Percentiles rank a stretch among this genome's conserved stretches.
Conservation (phyloP, 1,140 invertebrate genomes). For the Dryas iulia region DNA sequence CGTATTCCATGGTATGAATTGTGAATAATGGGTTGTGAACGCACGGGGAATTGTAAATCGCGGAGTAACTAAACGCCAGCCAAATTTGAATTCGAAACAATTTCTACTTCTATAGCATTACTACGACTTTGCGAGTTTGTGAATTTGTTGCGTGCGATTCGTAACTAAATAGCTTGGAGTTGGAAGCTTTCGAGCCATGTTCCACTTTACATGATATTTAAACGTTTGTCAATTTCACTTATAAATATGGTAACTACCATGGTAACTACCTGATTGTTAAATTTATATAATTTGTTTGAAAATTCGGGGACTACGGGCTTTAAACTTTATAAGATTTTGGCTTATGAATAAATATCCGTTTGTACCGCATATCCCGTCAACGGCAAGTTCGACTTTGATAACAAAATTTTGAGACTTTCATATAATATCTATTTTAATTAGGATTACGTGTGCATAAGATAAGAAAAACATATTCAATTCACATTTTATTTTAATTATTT, state of each 20-base stretch:
- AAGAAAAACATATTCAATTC: too few species aligned
- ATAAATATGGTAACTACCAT: neutral
- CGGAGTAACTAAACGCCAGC: conserved; percentile 32
- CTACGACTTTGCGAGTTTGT: neutral
- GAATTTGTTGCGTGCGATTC: neutral
- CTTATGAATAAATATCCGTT: too few species aligned
- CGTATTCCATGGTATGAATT: conserved; percentile 49
- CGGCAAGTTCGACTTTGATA: too few species aligned
- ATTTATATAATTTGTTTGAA: too few species aligned
- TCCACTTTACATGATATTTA: neutral
- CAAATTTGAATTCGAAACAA: conserved; percentile 31
- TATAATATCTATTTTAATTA: too few species aligned
- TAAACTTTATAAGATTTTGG: too few species aligned
- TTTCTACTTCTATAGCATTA: conserved; percentile 2
- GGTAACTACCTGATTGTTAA: neutral
- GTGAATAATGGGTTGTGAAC: conserved; percentile 57
- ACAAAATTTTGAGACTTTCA: too few species aligned
- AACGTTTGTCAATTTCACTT: neutral
- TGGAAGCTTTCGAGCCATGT: neutral
- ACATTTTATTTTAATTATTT: too few species aligned
- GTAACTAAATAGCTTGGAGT: neutral
- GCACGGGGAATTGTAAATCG: conserved; percentile 49
- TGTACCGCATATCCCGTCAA: too few species aligned
- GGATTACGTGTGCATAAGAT: too few species aligned
- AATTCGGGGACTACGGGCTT: too few species aligned